A percentile compares a stretch with the other conserved stretches of the same genome.
phyloP scores from a whole-genome alignment of 2,113 vertebrate genomes.

The Scolopax mira region DNA sequence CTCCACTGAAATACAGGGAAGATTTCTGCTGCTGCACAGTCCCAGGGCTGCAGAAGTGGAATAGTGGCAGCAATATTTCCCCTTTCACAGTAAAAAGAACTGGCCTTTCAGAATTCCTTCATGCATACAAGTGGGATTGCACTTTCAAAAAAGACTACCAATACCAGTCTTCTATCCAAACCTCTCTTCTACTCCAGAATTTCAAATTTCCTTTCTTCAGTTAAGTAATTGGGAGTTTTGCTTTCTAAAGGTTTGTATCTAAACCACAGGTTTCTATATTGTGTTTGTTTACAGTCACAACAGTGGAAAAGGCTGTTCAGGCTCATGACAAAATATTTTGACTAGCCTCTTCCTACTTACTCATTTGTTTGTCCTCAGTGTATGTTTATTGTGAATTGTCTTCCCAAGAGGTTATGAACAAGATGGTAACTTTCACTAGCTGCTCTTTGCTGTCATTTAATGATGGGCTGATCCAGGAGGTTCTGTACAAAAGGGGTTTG shows the following conservation, averaged over 20 bases:
- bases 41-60: not conserved
- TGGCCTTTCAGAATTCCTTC: not conserved
- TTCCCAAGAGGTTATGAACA: not conserved
- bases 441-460: not conserved
- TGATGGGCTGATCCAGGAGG: not conserved
- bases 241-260: not conserved
- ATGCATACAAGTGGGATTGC: not conserved
- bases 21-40: not conserved
- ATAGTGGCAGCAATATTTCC: not conserved
- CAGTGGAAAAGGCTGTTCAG: not conserved
- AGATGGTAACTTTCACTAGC: not conserved
- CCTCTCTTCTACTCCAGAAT: not conserved
- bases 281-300: not conserved
- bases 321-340: constrained; percentile 43
- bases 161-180: not conserved
- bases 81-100: not conserved
- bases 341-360: constrained; percentile 11
- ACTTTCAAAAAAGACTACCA: not conserved
- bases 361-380: constrained; percentile 6
- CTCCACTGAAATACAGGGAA: not conserved
- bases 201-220: not conserved
- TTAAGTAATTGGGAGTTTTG: not conserved
- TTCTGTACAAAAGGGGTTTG: not conserved
- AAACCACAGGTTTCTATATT: not conserved
- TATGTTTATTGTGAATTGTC: constrained; percentile 2